phyloP scores from a whole-genome alignment of 1,140 invertebrate species.

The Neodiprion fabricii region DNA sequence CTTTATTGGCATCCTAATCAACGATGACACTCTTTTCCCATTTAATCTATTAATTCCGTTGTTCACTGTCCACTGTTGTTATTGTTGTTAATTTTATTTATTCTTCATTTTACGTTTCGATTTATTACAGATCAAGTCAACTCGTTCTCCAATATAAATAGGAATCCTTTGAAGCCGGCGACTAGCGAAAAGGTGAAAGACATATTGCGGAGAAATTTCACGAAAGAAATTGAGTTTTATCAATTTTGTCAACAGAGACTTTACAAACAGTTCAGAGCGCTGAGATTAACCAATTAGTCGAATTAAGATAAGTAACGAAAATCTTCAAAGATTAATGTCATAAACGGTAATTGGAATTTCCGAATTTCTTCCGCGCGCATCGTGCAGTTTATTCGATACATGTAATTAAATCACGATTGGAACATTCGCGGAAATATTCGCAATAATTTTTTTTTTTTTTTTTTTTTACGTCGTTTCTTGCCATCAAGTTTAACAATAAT shows the following conservation, averaged over 20 bases:
- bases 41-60: too few relatives aligned
- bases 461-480: too few relatives aligned
- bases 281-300: slow-evolving; percentile 53
- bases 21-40: not conserved
- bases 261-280: slow-evolving; percentile 78
- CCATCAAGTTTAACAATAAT: too few relatives aligned
- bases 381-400: too few relatives aligned
- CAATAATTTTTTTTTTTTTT: too few relatives aligned
- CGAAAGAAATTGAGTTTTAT: slow-evolving; percentile 90
- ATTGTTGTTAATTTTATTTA: slow-evolving; percentile 10
- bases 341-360: not conserved
- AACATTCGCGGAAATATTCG: too few relatives aligned
- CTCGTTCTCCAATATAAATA: slow-evolving; percentile 80
- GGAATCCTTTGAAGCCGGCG: slow-evolving; percentile 85
- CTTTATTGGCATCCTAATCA: too few relatives aligned
- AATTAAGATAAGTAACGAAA: not conserved
- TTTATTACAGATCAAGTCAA: slow-evolving; percentile 73
- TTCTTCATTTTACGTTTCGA: slow-evolving; percentile 9
- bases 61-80: not conserved
- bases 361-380: too few relatives aligned
- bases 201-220: slow-evolving; percentile 86
- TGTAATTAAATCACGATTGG: too few relatives aligned
- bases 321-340: not conserved
- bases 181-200: slow-evolving; percentile 86
- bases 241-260: slow-evolving; percentile 87